phyloP scores from a whole-genome alignment of 2,888 invertebrate species.

The Steinernema hermaphroditum region DNA sequence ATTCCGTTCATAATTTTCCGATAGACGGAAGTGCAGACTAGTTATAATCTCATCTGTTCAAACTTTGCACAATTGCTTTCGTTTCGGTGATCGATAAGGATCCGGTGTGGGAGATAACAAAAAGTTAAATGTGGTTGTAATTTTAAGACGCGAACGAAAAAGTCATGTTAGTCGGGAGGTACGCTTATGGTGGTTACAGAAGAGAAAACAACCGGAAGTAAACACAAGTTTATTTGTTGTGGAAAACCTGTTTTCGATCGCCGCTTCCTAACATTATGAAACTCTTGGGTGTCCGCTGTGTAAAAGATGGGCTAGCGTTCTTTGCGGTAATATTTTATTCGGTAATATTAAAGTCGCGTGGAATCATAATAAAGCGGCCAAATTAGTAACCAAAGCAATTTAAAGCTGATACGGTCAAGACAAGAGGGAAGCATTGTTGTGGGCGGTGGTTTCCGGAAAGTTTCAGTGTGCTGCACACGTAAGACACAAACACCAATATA shows the following conservation, averaged over 20 bases:
- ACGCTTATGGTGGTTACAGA: no score
- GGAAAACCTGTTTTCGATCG: background rate
- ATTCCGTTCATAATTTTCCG: background rate
- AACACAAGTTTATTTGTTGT: background rate
- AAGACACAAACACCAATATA: background rate
- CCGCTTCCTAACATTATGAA: background rate
- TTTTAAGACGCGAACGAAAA: no score
- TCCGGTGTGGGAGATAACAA: no score
- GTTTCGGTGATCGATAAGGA: no score
- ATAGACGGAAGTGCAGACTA: background rate
- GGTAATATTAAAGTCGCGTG: background rate
- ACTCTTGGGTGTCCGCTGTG: background rate
- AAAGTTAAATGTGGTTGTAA: no score
- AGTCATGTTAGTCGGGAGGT: no score
- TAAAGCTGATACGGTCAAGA: slow-evolving; percentile 21
- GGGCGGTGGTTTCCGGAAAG: background rate
- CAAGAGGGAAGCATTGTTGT: background rate
- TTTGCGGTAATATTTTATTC: background rate
- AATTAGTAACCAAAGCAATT: slow-evolving; percentile 5
- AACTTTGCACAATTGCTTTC: no score
- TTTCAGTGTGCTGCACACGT: background rate
- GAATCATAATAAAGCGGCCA: slow-evolving; percentile 4
- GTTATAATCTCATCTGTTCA: no score
- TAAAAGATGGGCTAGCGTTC: no score
- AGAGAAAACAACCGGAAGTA: no score